phyloP scores from a whole-genome alignment of 2,797 vertebrate genomes.

The Apogon talboti region DNA sequence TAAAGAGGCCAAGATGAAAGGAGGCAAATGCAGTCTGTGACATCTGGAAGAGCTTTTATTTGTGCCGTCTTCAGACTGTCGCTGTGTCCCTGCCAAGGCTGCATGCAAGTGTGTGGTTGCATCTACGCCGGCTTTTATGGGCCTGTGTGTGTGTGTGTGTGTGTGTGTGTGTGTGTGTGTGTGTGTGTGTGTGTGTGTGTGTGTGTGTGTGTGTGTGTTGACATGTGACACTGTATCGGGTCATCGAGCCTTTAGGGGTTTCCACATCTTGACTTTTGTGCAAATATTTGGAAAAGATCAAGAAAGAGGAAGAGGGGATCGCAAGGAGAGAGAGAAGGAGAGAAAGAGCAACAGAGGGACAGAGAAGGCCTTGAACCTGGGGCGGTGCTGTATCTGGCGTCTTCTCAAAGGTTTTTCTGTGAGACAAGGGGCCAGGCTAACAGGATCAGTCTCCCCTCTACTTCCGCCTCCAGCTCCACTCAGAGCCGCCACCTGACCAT shows the following conservation, averaged over 20 bases:
- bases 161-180: no score
- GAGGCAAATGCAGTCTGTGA: conserved; percentile 36
- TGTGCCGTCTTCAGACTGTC: conserved; percentile 56
- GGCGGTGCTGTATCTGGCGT: conserved; percentile 79
- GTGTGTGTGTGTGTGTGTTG: background rate
- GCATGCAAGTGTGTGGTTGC: conserved; percentile 18
- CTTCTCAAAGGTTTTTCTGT: conserved; percentile 82
- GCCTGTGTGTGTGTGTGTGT: background rate
- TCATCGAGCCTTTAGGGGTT: conserved; percentile 70
- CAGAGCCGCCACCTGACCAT: conserved; percentile 44
- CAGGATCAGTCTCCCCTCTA: conserved; percentile 56
- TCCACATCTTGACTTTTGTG: conserved; percentile 78
- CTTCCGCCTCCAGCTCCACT: conserved; percentile 58
- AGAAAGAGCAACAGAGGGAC: conserved; percentile 54
- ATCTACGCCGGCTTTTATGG: conserved; percentile 27
- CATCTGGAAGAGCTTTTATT: conserved; percentile 80
- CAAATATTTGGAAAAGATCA: conserved; percentile 80
- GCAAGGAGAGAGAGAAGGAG: conserved; percentile 32
- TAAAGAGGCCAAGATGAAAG: conserved; percentile 57
- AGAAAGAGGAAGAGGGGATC: conserved; percentile 62
- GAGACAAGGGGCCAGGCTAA: conserved; percentile 65
- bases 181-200: background rate
- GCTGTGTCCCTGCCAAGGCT: conserved; percentile 47
- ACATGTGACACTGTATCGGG: conserved; percentile 41
- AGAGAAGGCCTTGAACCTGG: conserved; percentile 69